Conservation (phyloP, 1,140 invertebrate genomes). For the Druon quercuslanigerum region DNA sequence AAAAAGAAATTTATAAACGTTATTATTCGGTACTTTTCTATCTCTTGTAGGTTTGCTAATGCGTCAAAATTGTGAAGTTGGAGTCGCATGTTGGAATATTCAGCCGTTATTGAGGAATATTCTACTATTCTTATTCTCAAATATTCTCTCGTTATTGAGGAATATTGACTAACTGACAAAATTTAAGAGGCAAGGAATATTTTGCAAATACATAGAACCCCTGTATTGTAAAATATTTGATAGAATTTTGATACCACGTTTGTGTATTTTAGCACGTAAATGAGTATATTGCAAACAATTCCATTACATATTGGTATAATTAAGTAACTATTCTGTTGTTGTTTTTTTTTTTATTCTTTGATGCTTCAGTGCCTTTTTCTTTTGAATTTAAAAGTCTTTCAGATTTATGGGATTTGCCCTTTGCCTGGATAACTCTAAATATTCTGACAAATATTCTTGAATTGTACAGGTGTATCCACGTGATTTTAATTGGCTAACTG, state of each 20-base stretch:
- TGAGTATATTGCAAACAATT: background rate
- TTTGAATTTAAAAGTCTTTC: too few species aligned
- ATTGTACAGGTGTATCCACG: too few species aligned
- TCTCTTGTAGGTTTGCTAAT: too few species aligned
- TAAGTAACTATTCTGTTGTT: too few species aligned
- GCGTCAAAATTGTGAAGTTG: too few species aligned
- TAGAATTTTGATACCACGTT: background rate
- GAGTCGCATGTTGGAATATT: too few species aligned
- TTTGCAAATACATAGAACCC: conserved; percentile 2
- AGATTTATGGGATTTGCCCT: too few species aligned
- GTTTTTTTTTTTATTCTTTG: too few species aligned
- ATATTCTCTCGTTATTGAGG: background rate
- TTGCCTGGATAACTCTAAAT: too few species aligned
- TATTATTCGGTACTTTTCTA: background rate
- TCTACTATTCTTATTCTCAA: background rate
- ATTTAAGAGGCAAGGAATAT: background rate
- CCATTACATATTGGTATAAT: background rate
- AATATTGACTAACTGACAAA: background rate
- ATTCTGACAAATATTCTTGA: too few species aligned
- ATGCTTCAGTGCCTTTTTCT: too few species aligned
- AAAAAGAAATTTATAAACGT: background rate
- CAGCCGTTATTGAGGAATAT: background rate
- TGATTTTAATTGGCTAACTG: too few species aligned
- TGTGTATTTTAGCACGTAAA: background rate
- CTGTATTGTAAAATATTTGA: conserved; percentile 10